Evolutionary conservation across 2,113 vertebrate species (phyloP).

Genomic region (Tachysurus fulvidraco): DNA sequence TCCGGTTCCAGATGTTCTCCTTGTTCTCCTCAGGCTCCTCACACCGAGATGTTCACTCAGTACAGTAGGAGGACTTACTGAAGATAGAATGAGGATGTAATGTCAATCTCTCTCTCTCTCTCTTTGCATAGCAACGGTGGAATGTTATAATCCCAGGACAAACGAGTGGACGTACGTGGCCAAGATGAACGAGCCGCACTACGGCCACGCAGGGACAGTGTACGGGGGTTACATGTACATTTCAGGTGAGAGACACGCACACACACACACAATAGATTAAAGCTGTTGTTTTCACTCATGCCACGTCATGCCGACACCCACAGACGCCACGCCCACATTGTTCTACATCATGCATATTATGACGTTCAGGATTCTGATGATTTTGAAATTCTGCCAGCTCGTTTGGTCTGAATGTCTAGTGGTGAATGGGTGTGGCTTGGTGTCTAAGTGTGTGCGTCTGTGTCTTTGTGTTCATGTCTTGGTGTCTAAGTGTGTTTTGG

Average conservation of each 20-base stretch:
- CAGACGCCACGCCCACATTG: neutral
- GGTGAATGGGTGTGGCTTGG: no score
- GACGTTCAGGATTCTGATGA: neutral
- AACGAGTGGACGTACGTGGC: slow-evolving; percentile 99
- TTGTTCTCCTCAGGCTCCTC: neutral
- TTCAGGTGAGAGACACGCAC: slow-evolving; percentile 77
- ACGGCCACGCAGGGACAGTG: slow-evolving; percentile 94
- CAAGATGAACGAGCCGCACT: slow-evolving; percentile 98
- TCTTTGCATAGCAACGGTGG: slow-evolving; percentile 84
- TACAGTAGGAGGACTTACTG: neutral
- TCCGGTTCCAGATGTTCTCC: neutral
- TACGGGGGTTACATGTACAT: slow-evolving; percentile 98
- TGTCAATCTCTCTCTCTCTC: slow-evolving; percentile 8
- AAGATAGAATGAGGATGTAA: neutral
- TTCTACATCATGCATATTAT: neutral
- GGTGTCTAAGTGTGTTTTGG: neutral
- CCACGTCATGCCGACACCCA: neutral
- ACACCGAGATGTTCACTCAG: neutral
- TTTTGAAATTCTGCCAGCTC: neutral
- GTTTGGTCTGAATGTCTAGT: neutral
- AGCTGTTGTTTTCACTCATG: neutral
- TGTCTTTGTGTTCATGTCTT: no score
- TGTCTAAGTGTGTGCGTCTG: no score
- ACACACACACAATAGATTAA: neutral
- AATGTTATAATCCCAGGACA: slow-evolving; percentile 96